A percentile compares a stretch with the other conserved stretches of the same genome.
phyloP scores from a whole-genome alignment of 92 coral and sea anemone genomes.

The Ricordea florida region DNA sequence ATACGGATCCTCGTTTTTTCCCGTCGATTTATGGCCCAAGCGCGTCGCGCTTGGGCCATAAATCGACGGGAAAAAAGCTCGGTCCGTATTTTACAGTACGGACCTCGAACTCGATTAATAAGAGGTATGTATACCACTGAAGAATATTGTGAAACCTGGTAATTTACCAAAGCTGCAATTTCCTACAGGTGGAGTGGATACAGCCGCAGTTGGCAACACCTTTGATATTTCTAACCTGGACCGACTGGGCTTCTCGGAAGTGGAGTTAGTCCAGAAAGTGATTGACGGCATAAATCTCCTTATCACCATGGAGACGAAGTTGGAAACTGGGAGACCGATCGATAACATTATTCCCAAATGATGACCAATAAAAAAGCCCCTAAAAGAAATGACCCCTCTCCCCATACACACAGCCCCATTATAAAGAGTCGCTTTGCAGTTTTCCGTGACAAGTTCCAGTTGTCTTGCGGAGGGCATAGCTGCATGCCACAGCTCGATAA shows the following conservation, averaged over 20 bases:
- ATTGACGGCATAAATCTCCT: slow-evolving; percentile 93
- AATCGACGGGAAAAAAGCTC: too few relatives aligned
- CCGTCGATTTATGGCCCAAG: too few relatives aligned
- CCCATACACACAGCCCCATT: not conserved
- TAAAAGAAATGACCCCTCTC: too few relatives aligned
- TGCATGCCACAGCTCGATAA: not conserved
- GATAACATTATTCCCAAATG: slow-evolving; percentile 87
- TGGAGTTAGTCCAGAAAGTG: slow-evolving; percentile 94
- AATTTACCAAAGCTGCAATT: too few relatives aligned
- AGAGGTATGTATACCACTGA: too few relatives aligned
- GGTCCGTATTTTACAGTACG: too few relatives aligned
- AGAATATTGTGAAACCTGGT: too few relatives aligned
- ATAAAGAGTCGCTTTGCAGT: slow-evolving; percentile 1
- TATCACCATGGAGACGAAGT: slow-evolving; percentile 83
- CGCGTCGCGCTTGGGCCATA: too few relatives aligned
- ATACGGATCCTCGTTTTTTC: too few relatives aligned
- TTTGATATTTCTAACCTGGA: slow-evolving; percentile 97
- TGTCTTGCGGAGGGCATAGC: slow-evolving; percentile 29
- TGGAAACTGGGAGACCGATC: slow-evolving; percentile 70
- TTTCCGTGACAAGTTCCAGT: slow-evolving; percentile 8
- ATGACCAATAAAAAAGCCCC: too few relatives aligned
- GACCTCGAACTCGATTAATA: too few relatives aligned
- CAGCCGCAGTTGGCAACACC: slow-evolving; percentile 93
- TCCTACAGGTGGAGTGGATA: slow-evolving; percentile 95
- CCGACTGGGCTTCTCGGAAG: slow-evolving; percentile 97